Conservation (phyloP, 2,797 vertebrate species). For the Sebastes diploproa region DNA sequence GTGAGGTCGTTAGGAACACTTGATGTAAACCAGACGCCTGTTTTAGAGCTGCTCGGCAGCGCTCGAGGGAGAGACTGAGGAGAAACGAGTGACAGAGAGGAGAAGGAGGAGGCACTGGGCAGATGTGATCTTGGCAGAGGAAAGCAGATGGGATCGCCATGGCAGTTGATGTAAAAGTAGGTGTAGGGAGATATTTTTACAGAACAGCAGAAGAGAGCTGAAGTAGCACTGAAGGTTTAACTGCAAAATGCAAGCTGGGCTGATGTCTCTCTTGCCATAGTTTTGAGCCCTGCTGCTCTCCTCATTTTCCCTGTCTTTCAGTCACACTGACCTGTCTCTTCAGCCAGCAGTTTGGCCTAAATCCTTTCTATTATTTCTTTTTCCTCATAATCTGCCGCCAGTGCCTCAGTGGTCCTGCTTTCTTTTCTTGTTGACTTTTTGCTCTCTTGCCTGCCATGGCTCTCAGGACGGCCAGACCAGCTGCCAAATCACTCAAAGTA, state of each 20-base stretch:
- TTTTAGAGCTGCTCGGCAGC: constrained; percentile 43
- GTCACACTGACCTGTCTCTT: constrained; percentile 15
- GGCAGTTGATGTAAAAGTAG: constrained; percentile 35
- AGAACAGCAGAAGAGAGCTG: background rate
- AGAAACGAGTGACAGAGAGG: constrained; percentile 39
- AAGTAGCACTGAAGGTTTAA: constrained; percentile 28
- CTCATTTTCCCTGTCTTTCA: constrained; percentile 4
- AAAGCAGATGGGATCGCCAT: constrained; percentile 44
- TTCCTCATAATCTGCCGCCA: constrained; percentile 36
- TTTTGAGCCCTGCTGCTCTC: constrained; percentile 1
- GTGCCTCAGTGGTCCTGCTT: constrained; percentile 16
- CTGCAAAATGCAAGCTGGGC: background rate
- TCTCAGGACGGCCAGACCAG: constrained; percentile 30
- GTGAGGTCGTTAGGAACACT: constrained; percentile 60
- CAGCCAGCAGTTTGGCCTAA: constrained; percentile 34
- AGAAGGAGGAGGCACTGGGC: constrained; percentile 22
- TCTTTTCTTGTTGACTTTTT: constrained; percentile 55
- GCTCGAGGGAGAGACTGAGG: constrained; percentile 42
- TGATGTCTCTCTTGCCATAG: constrained; percentile 5
- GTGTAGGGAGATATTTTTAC: constrained; percentile 25
- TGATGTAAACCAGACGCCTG: constrained; percentile 75
- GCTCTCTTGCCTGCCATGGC: constrained; percentile 42
- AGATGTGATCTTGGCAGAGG: constrained; percentile 51
- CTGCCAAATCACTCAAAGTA: constrained; percentile 41
- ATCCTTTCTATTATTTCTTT: constrained; percentile 14